These are phyloP conservation scores for Caenorhabditis parvicauda DNA, from an alignment of 2,888 invertebrate genomes.

Conservation along the genomic window DNA sequence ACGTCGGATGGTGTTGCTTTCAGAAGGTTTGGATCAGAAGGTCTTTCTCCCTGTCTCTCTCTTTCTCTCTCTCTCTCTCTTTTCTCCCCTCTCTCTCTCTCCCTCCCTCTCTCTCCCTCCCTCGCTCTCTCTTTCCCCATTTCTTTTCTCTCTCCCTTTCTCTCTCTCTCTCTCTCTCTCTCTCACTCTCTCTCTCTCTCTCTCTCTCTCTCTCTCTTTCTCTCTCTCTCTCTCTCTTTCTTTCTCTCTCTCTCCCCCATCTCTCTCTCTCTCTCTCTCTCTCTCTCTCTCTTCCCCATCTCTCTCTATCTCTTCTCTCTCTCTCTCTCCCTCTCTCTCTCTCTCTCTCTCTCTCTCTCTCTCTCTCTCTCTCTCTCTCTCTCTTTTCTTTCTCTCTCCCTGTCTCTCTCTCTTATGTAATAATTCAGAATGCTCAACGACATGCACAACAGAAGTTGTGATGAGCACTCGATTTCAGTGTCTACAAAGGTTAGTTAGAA, in stretches of 20 bases:
- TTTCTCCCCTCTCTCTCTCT: background rate
- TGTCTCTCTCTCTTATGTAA: background rate
- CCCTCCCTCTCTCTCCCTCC: background rate
- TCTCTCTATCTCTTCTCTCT: background rate
- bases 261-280: background rate
- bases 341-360: no score
- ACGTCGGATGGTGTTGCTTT: conserved; percentile 40
- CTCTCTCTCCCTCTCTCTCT: background rate
- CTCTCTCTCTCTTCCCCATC: background rate
- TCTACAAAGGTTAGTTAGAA: conserved; percentile 20
- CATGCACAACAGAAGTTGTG: conserved; percentile 25
- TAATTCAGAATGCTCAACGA: conserved; percentile 11
- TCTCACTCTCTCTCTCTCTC: background rate
- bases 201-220: background rate
- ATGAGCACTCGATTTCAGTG: conserved; percentile 38
- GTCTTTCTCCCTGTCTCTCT: no score
- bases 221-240: background rate
- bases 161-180: background rate
- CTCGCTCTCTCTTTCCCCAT: background rate
- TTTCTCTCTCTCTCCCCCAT: background rate
- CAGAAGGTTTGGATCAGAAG: no score
- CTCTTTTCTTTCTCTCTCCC: no score
- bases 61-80: no score
- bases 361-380: background rate
- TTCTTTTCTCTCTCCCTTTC: background rate